Base-by-base conservation (phyloP, 2,888 invertebrate species). In the Platypus cylindrus region DNA sequence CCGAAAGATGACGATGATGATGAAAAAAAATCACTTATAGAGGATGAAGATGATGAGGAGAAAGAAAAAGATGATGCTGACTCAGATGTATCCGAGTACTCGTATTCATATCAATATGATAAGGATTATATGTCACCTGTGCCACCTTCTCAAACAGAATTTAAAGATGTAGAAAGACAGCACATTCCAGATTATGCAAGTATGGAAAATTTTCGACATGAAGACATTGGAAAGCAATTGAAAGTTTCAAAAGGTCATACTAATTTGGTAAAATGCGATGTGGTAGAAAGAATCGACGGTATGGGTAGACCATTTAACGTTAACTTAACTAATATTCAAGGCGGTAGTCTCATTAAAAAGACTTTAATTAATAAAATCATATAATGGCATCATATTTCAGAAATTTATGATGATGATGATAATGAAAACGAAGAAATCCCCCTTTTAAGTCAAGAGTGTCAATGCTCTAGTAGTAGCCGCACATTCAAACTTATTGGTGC, bases 81-180 rank as follows among this genome's bases (percentile, higher is more conserved):
- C 24, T 37, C 44, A 13, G 45, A 46, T 20, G 30, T 38, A 2
- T 46, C 51, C 5, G 56, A 59, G 13, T 55, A 58, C 40, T 59
- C 60, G 1, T 55, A 53, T 36, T 46, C 49, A 8, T 63, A 63
- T 31, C 62, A 63, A 47, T 51, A 56, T 29, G 43, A 48, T 5
- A 41, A 46, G 2, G 36, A 26, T 4, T 50, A 47, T 44, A 51
- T 45, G 32, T 44, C 15, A 33, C 42, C 22, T 13, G 11, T 16
- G 14, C 28, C 28, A 3, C 9, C 16, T 23, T 14, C 31, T 7
- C n/a, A n/a, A n/a, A 26, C 22, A 14, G 11, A 29, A n/a, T 54
- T 50, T 33, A 46, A 36, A 34, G 61, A 62, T 43, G 30, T 58
- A 3, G 61, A 62, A 40, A 56, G 53, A 28, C 60, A 62, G 45